These are phyloP conservation scores for Neotragus moschatus DNA, from an alignment of 2,113 vertebrate genomes.

Conservation along the genomic window DNA sequence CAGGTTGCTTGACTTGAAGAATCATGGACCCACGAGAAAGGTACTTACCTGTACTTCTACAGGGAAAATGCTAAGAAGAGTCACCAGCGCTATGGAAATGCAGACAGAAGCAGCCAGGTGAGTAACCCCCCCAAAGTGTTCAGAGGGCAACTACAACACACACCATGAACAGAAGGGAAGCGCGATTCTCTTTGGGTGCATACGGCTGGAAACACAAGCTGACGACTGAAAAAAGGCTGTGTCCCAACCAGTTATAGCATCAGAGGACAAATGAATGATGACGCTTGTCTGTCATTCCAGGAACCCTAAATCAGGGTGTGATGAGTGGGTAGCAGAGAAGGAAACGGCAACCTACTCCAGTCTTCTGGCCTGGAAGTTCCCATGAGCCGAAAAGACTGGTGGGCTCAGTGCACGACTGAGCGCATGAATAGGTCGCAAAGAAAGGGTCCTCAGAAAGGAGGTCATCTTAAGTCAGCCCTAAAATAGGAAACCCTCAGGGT, in stretches of 20 bases:
- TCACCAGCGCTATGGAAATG: neutral
- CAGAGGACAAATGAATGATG: neutral
- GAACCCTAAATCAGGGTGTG: neutral
- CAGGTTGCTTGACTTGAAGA: neutral
- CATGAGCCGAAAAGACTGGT: neutral
- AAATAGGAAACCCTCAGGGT: neutral
- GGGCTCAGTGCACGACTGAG: neutral
- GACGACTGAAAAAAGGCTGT: neutral
- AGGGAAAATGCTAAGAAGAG: neutral
- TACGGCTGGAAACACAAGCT: neutral
- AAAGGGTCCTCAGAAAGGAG: neutral
- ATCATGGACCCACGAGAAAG: neutral
- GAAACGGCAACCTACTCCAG: neutral
- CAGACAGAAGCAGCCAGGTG: neutral
- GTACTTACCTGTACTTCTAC: neutral
- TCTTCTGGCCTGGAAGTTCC: neutral
- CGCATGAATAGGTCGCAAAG: neutral
- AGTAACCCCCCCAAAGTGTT: no score
- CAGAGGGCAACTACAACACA: fast-evolving
- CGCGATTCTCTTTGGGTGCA: neutral
- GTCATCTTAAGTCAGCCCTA: neutral
- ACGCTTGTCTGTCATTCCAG: neutral
- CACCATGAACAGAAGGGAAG: neutral
- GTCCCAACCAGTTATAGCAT: neutral
- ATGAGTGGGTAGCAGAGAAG: neutral